Evolutionary conservation across 92 coral and sea anemone genomes (phyloP).

Genomic region (Actinernus sp.): DNA sequence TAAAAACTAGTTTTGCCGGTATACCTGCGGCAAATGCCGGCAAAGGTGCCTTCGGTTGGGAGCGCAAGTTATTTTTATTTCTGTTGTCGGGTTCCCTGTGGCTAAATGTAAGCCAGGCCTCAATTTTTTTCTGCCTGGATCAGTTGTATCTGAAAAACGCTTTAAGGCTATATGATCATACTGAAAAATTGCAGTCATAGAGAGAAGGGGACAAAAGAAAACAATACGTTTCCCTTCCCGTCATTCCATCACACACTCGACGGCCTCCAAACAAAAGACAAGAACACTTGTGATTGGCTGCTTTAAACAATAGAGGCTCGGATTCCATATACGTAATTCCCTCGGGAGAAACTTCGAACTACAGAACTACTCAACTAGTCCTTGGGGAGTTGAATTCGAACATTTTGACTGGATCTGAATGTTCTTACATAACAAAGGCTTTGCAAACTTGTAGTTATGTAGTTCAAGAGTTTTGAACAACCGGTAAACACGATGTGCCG

Average conservation of each 20-base stretch:
- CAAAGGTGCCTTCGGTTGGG: too few species aligned
- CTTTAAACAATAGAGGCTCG: not conserved
- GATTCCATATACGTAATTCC: slow-evolving; percentile 57
- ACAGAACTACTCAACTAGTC: slow-evolving; percentile 63
- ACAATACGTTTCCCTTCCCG: too few species aligned
- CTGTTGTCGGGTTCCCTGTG: too few species aligned
- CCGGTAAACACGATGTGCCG: slow-evolving; percentile 24
- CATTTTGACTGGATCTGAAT: slow-evolving; percentile 57
- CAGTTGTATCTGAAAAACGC: too few species aligned
- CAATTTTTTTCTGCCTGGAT: too few species aligned
- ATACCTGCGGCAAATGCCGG: too few species aligned
- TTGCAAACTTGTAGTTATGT: slow-evolving; percentile 57
- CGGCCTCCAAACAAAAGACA: slow-evolving; percentile 8
- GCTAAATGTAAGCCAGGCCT: too few species aligned
- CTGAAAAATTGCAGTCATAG: too few species aligned
- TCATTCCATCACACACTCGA: slow-evolving; percentile 38
- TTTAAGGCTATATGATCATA: too few species aligned
- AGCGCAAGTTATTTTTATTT: too few species aligned
- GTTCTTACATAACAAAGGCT: slow-evolving; percentile 63
- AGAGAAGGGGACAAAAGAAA: too few species aligned
- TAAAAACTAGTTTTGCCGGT: too few species aligned
- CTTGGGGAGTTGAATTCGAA: slow-evolving; percentile 86
- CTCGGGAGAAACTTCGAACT: slow-evolving; percentile 81
- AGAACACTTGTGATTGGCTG: slow-evolving; percentile 16
- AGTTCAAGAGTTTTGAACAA: slow-evolving; percentile 42